Evolutionary conservation across 1,140 invertebrate genomes (phyloP), one percentile per base, ranked within the genome.

Genomic region (Dryas iulia): DNA sequence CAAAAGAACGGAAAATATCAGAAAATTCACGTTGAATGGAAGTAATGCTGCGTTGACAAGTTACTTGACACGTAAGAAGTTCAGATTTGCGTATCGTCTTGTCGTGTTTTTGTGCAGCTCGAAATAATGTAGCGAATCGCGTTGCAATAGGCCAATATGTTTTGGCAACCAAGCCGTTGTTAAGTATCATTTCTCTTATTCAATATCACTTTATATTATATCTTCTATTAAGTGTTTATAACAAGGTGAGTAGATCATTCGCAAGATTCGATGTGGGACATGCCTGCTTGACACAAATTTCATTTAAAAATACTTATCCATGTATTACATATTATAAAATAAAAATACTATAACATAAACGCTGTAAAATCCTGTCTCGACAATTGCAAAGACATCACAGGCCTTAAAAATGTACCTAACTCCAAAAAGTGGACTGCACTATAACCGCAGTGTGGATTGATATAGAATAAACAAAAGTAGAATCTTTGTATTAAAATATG

Each of bases 1-100:
- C 71, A 2, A 88, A 71, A 21, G 80, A 76, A 14, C 68, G 74
- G 75, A 68, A 71, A 14, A 58, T 70, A 26, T 33, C 26, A 10
- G 18, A 54, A 33, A 66, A 64, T 30, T 73, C 71, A 23, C 39
- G 11, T n/a, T 70, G 66, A 14, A 69, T 11, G 0, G 67, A 66
- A 6, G 68, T 28, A 59, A 69, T 59, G 30, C 58, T 73, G 3
- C 71, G 65, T 53, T 66, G 31, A 39, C 21, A 68, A 53, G 23
- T 33, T 28, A 67, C 28, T 33, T 70, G 11, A 24, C n/a, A 57
- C 24, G 63, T 53, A 30, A 58, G 33, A 25, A 24, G 52, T 35
- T 72, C 28, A n/a, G 21, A 14, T 52, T 11, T 72, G n/a, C 26
- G n/a, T 23, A 58, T 33, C 21, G 33, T 14, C 8, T 33, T 12